Percentiles rank a stretch among this genome's conserved stretches.
These are phyloP conservation scores for Manis javanica DNA, from an alignment of 2,797 vertebrate genomes.

Conservation along the genomic window DNA sequence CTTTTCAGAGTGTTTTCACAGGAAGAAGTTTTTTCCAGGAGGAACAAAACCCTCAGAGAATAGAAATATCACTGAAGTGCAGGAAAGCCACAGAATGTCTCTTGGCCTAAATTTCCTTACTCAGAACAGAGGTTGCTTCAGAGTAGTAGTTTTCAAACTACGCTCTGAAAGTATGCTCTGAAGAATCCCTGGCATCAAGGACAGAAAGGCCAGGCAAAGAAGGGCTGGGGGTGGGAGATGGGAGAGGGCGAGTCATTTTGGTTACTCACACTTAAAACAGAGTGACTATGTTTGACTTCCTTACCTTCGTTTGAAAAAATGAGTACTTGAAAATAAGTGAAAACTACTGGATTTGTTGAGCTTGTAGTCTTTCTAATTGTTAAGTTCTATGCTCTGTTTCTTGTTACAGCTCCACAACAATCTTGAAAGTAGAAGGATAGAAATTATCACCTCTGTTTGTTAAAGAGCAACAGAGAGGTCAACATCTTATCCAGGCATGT, in stretches of 20 bases:
- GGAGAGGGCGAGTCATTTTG: too few relatives aligned
- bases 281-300: background rate
- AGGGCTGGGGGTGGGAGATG: too few relatives aligned
- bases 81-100: background rate
- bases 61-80: background rate
- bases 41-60: background rate
- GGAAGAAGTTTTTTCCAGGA: background rate
- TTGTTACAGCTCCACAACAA: background rate
- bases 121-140: background rate
- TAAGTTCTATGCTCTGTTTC: background rate
- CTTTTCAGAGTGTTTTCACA: background rate
- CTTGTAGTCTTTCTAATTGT: background rate
- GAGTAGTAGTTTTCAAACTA: conserved; percentile 5
- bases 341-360: background rate
- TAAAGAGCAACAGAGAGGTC: background rate
- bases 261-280: background rate
- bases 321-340: background rate
- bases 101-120: background rate
- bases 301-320: background rate
- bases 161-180: background rate
- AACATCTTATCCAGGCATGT: background rate
- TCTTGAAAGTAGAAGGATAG: background rate
- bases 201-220: background rate
- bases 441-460: background rate
- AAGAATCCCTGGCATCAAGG: background rate